A percentile compares a stretch with the other conserved stretches of the same genome.
Conservation (phyloP, 2,113 vertebrate species). For the Holacanthus passer region DNA sequence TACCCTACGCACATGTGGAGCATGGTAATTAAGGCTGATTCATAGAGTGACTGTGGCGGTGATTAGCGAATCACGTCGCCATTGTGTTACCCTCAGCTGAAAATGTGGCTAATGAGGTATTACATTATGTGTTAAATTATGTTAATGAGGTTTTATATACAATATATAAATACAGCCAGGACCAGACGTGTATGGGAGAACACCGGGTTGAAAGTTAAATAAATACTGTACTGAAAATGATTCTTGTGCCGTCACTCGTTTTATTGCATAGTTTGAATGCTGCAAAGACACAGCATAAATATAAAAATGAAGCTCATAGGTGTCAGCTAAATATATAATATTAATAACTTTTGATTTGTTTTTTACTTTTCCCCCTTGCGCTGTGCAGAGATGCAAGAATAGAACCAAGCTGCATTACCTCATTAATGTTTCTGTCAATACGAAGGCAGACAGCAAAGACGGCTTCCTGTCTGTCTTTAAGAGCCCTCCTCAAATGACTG, state of each 20-base stretch:
- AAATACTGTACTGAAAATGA: constrained; percentile 9
- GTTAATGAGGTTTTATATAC: constrained; percentile 43
- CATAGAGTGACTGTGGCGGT: constrained; percentile 55
- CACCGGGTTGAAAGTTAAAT: not conserved
- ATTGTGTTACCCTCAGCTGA: constrained; percentile 58
- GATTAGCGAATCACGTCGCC: constrained; percentile 65
- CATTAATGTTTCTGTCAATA: constrained; percentile 54
- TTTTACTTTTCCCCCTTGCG: constrained; percentile 2
- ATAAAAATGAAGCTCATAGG: constrained; percentile 15
- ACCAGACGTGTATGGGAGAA: not conserved
- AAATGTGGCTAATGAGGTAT: constrained; percentile 62
- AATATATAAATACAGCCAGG: not conserved
- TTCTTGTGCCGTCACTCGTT: not conserved
- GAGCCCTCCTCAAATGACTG: constrained; percentile 41
- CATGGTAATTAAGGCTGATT: constrained; percentile 68
- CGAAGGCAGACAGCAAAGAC: constrained; percentile 37
- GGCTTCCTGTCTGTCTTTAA: constrained; percentile 16
- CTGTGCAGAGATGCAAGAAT: constrained; percentile 34
- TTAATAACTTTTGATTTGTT: constrained; percentile 25
- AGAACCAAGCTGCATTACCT: constrained; percentile 38
- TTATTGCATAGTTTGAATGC: not conserved
- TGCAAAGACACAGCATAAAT: not conserved
- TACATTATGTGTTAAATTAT: constrained; percentile 62
- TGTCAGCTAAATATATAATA: constrained; percentile 22
- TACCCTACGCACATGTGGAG: constrained; percentile 38